Percentiles rank a stretch among this genome's conserved stretches.
Conservation (phyloP, 2,797 vertebrate species). For the Tarsius wallacei region DNA sequence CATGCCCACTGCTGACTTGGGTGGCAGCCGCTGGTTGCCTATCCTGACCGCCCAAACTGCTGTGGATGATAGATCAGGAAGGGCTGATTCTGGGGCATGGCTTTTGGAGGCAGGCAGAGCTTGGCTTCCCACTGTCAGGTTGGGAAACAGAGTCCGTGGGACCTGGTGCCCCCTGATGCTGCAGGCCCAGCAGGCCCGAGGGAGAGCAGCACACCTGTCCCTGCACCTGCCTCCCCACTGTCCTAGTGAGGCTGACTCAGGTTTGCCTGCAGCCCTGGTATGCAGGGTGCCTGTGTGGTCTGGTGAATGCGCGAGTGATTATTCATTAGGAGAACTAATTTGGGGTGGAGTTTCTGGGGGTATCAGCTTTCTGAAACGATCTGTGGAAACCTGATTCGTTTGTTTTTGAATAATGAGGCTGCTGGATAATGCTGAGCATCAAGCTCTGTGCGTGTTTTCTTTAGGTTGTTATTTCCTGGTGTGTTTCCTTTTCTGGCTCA, state of each 20-base stretch:
- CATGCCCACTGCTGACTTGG: too few relatives aligned
- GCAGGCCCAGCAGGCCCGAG: not conserved
- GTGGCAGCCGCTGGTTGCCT: not conserved
- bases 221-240: not conserved
- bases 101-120: not conserved
- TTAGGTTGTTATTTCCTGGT: not conserved
- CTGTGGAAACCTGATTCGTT: slow-evolving; percentile 59
- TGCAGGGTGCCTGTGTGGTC: not conserved
- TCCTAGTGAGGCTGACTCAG: not conserved
- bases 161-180: not conserved
- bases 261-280: not conserved
- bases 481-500: not conserved
- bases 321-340: slow-evolving; percentile 37
- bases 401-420: slow-evolving; percentile 41
- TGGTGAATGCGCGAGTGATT: not conserved
- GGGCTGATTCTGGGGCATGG: not conserved
- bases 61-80: not conserved
- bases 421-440: not conserved
- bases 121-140: not conserved
- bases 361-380: slow-evolving; percentile 37
- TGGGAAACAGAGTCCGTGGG: not conserved
- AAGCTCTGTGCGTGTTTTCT: not conserved
- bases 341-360: slow-evolving; percentile 17
- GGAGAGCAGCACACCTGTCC: not conserved
- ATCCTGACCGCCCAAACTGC: not conserved